phyloP scores from a whole-genome alignment of 2,888 invertebrate species.

The Drosophila neotestacea region DNA sequence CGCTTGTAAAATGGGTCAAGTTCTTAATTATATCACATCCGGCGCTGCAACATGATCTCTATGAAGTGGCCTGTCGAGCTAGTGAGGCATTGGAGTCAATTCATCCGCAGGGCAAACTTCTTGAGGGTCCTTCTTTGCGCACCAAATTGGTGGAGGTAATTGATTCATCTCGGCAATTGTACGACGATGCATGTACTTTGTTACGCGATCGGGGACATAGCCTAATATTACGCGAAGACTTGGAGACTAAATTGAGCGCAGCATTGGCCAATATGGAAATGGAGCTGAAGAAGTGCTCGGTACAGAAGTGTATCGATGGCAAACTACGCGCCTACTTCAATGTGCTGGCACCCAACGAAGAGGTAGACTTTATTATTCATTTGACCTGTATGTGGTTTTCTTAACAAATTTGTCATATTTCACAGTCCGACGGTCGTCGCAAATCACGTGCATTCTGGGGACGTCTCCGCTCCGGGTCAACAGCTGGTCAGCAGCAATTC shows the following conservation, averaged over 20 bases:
- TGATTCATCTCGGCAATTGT: conserved; percentile 86
- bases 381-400: not conserved
- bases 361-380: conserved; percentile 65
- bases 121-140: conserved; percentile 91
- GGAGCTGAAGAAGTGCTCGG: conserved; percentile 89
- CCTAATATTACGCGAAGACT: conserved; percentile 88
- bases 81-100: conserved; percentile 90
- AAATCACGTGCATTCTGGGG: conserved; percentile 90
- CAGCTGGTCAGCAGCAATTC: conserved; percentile 77
- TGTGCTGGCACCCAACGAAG: conserved; percentile 84
- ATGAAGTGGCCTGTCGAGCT: conserved; percentile 90
- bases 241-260: conserved; percentile 89
- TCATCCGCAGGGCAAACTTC: conserved; percentile 92
- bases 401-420: not conserved
- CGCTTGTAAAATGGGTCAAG: conserved; percentile 94
- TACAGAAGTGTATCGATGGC: conserved; percentile 85
- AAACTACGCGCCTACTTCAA: conserved; percentile 84
- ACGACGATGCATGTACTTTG: conserved; percentile 90
- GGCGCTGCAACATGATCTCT: conserved; percentile 90
- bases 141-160: conserved; percentile 89
- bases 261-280: conserved; percentile 90
- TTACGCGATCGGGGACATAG: conserved; percentile 89
- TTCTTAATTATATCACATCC: conserved; percentile 89
- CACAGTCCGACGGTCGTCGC: conserved; percentile 86
- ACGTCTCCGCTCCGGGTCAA: conserved; percentile 87